phyloP scores from a whole-genome alignment of 2,113 vertebrate species.

The Marmota monax region DNA sequence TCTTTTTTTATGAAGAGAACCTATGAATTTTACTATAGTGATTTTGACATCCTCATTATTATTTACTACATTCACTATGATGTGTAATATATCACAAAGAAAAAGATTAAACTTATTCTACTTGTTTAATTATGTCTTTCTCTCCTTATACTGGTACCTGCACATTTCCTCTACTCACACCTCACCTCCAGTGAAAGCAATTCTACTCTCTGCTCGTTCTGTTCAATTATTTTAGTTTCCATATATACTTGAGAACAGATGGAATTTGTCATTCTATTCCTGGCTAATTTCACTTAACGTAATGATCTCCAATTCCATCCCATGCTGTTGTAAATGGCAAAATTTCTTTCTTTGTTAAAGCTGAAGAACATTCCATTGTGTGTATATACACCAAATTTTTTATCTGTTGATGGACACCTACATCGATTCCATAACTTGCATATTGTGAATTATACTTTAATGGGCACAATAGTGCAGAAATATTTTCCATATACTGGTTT shows the following conservation, averaged over 20 bases:
- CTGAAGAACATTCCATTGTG: too few relatives aligned
- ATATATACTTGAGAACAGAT: background rate
- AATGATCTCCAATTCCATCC: background rate
- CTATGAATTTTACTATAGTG: background rate
- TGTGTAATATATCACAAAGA: background rate
- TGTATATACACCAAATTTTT: too few relatives aligned
- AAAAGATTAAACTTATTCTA: too few relatives aligned
- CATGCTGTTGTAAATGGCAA: background rate
- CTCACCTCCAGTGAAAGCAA: too few relatives aligned
- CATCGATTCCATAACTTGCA: too few relatives aligned
- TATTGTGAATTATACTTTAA: too few relatives aligned
- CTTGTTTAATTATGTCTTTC: background rate
- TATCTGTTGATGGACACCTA: too few relatives aligned
- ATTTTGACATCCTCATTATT: background rate
- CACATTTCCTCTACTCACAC: background rate
- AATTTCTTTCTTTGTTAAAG: background rate
- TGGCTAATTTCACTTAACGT: too few relatives aligned
- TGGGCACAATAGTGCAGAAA: background rate
- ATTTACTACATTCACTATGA: too few relatives aligned
- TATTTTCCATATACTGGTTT: background rate
- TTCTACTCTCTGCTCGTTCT: background rate
- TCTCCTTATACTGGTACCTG: too few relatives aligned
- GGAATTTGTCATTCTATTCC: too few relatives aligned
- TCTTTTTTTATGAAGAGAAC: background rate
- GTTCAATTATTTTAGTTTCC: background rate